These are phyloP conservation scores for Girardinichthys multiradiatus DNA, from an alignment of 2,113 vertebrate species.

Conservation along the genomic window DNA sequence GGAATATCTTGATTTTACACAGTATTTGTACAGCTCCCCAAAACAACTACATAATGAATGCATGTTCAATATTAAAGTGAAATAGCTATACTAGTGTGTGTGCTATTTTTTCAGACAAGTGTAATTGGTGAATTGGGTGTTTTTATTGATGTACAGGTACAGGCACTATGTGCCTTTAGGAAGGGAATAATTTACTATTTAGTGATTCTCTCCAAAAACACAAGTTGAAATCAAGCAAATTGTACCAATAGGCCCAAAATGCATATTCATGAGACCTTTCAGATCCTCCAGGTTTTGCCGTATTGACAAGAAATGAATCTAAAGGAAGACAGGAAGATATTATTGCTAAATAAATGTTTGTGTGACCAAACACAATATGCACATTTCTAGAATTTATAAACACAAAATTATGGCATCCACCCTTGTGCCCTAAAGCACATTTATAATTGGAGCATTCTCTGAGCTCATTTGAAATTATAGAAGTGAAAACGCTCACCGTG, in stretches of 20 bases:
- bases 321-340: background rate
- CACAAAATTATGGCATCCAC: background rate
- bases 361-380: constrained; percentile 2
- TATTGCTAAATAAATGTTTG: constrained; percentile 1
- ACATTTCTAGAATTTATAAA: background rate
- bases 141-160: no score
- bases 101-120: no score
- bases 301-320: background rate
- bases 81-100: no score
- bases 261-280: background rate
- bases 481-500: constrained; percentile 23
- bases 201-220: no score
- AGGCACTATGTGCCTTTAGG: no score
- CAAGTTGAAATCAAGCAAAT: no score
- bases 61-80: constrained; percentile 10
- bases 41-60: background rate
- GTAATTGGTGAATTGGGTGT: no score
- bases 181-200: no score
- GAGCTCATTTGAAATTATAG: constrained; percentile 41
- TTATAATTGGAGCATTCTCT: constrained; percentile 39
- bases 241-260: no score
- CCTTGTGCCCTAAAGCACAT: constrained; percentile 23
- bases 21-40: background rate
- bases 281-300: background rate
- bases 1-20: background rate